Base-by-base conservation (phyloP, 2,113 vertebrate species). In the Lepus americanus region DNA sequence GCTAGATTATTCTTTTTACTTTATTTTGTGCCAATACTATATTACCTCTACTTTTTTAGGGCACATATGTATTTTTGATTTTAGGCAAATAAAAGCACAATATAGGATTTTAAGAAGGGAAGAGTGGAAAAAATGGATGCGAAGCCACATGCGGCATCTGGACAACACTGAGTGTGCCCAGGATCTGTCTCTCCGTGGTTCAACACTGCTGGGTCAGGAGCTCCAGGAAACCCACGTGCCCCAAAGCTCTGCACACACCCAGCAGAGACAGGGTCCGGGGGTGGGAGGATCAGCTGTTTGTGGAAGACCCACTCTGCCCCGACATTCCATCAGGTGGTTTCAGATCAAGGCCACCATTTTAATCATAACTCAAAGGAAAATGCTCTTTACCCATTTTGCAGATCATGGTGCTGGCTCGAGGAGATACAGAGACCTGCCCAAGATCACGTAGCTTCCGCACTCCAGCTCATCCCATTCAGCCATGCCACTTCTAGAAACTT, bases 401-500 rank as follows among this genome's bases (percentile, higher is more conserved):
- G 86, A 64, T 36, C 33, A 63, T 44, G 36, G 85, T n/a, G 13
- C 59, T 86, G 72, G 74, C 67, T 79, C 59, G 70, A 36, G 31
- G 53, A 49, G 11, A 22, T 93, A 22, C 77, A 85, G 36, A 94
- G 78, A 79, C 20, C 59, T 70, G 66, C 8, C 66, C 12, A 36
- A 12, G 9, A 14, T 66, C 80, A 73, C 31, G 72, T 53, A 67
- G n/a, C 31, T 20, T n/a, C 63, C 36, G 23, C 29, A 82, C 12
- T 72, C 73, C 6, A 64, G 69, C 25, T 51, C 36, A 17, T 36
- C 70, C 31, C 23, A 51, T 16, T 10, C 11, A 74, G 73, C 64
- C n/a, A 31, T 10, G 22, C 14, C 39, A 36, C 63, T 92, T 85
- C 85, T 86, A 44, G 64, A 86, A 93, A 69, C 77, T 80, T 80